These are phyloP conservation scores for Uropsilus gracilis DNA, from an alignment of 2,113 vertebrate species.

Conservation along the genomic window DNA sequence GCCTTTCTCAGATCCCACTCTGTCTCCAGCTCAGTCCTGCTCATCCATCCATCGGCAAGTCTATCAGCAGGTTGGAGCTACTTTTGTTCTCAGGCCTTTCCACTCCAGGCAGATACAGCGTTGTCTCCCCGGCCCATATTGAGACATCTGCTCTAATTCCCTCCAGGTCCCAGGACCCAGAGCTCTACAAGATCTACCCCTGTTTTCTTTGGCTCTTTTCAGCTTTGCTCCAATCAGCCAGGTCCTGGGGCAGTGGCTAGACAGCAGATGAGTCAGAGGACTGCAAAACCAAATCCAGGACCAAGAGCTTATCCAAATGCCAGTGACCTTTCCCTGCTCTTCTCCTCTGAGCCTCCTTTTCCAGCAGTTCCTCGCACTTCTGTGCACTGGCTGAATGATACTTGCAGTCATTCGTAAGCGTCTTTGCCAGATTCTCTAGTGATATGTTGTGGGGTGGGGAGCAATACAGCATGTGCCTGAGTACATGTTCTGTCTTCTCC, in stretches of 20 bases:
- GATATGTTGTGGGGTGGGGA: fast-evolving
- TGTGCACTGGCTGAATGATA: background rate
- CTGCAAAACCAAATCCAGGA: background rate
- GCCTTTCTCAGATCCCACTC: slow-evolving; percentile 59
- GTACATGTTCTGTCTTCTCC: background rate
- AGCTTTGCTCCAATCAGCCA: slow-evolving; percentile 19
- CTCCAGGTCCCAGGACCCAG: slow-evolving; percentile 36
- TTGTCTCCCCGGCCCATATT: slow-evolving; percentile 25
- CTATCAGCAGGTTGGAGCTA: background rate
- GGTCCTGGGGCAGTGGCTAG: slow-evolving; percentile 4
- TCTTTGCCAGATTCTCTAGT: background rate
- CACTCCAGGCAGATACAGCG: background rate
- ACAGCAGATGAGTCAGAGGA: slow-evolving; percentile 58
- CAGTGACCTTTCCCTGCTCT: background rate
- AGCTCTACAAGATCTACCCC: background rate
- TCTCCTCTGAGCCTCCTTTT: background rate
- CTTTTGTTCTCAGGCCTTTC: slow-evolving; percentile 30
- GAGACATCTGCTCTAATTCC: slow-evolving; percentile 76
- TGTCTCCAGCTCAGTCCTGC: background rate
- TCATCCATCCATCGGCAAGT: slow-evolving; percentile 49
- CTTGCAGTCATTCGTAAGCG: background rate
- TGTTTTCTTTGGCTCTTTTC: slow-evolving; percentile 54
- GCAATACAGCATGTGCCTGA: background rate
- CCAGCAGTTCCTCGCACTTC: background rate
- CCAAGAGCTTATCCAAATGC: slow-evolving; percentile 1